Evolutionary conservation across 2,113 vertebrate species (phyloP).

Genomic region (Oncorhynchus nerka): DNA sequence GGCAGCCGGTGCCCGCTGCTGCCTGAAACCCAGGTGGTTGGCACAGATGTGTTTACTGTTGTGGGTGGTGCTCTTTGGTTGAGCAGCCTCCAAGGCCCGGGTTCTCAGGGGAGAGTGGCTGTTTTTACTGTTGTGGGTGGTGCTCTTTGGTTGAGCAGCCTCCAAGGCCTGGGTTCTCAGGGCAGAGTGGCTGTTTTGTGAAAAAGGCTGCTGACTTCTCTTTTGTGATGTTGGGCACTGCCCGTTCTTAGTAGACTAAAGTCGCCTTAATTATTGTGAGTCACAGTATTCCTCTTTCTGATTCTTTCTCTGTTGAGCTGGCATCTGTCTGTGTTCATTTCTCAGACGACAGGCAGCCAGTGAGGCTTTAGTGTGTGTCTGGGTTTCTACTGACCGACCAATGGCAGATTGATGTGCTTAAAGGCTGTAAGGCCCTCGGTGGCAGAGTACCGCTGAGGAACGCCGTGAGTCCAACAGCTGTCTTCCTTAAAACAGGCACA

Average conservation of each 20-base stretch:
- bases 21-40: neutral
- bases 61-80: conserved; percentile 14
- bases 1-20: neutral
- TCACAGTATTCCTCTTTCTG: conserved; percentile 19
- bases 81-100: neutral
- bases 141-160: conserved; percentile 4
- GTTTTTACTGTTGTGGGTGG: conserved; percentile 2
- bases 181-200: neutral
- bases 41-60: neutral
- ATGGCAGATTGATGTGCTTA: conserved; percentile 45
- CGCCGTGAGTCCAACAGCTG: conserved; percentile 19
- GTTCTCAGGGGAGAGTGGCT: neutral
- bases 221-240: conserved; percentile 12
- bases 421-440: conserved; percentile 35
- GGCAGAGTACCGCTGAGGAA: conserved; percentile 35
- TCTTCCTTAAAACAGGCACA: neutral
- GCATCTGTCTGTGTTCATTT: conserved; percentile 43
- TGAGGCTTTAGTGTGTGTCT: conserved; percentile 10
- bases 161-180: neutral
- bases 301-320: conserved; percentile 17
- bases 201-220: conserved; percentile 21
- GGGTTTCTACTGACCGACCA: conserved; percentile 51
- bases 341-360: conserved; percentile 38
- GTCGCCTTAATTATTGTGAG: conserved; percentile 45
- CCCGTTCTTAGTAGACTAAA: conserved; percentile 41